These are phyloP conservation scores for Malacosoma neustria DNA, from an alignment of 2,888 invertebrate genomes.

Conservation along the genomic window DNA sequence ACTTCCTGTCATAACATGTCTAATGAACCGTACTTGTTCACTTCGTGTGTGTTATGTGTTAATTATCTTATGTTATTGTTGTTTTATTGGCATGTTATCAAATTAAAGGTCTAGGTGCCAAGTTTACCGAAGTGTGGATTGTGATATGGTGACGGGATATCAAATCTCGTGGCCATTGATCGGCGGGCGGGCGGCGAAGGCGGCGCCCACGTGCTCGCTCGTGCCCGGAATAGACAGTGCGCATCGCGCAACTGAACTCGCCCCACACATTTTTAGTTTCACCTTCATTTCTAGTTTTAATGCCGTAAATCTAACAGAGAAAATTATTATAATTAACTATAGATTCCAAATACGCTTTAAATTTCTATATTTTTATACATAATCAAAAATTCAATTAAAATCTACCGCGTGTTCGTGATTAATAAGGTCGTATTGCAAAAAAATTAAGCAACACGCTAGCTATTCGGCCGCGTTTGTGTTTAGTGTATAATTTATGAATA, in stretches of 20 bases:
- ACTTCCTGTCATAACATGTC: no score
- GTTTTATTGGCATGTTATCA: neutral
- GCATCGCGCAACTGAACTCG: slow-evolving; percentile 41
- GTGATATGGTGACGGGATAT: slow-evolving; percentile 30
- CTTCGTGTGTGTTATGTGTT: no score
- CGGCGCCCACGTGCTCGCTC: slow-evolving; percentile 63
- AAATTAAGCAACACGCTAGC: slow-evolving; percentile 19
- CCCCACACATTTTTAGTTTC: slow-evolving; percentile 24
- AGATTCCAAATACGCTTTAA: neutral
- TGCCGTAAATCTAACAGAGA: neutral
- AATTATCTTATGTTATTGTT: neutral
- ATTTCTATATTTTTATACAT: neutral
- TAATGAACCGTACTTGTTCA: no score
- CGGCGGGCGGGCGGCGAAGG: slow-evolving; percentile 41
- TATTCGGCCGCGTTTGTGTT: slow-evolving; percentile 13
- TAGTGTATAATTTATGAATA: slow-evolving; percentile 10
- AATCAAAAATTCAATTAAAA: neutral
- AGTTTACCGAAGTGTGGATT: slow-evolving; percentile 5
- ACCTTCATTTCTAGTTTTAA: neutral
- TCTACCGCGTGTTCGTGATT: slow-evolving; percentile 13
- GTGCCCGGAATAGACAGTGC: slow-evolving; percentile 66
- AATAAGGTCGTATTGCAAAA: slow-evolving; percentile 19
- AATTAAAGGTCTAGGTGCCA: slow-evolving; percentile 3
- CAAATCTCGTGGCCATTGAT: slow-evolving; percentile 62
- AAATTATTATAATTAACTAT: neutral